Evolutionary conservation across 2,888 invertebrate species (phyloP).

Genomic region (Apodemia duryi): DNA sequence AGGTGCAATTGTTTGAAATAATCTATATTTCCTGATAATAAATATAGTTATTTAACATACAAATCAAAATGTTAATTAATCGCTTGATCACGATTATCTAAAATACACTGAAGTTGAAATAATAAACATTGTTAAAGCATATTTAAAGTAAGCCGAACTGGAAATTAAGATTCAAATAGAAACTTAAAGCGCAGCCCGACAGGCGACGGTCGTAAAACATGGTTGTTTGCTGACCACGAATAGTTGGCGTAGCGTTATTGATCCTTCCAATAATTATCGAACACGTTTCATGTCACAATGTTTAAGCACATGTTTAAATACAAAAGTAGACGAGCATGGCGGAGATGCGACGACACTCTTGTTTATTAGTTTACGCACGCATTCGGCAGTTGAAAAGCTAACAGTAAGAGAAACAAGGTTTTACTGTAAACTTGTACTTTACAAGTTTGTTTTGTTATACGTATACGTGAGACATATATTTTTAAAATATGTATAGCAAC

Average conservation of each 20-base stretch:
- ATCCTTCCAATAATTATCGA: slow-evolving; percentile 80
- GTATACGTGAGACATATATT: not conserved
- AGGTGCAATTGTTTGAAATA: no score
- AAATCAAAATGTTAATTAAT: not conserved
- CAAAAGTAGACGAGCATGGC: slow-evolving; percentile 64
- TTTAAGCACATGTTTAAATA: slow-evolving; percentile 68
- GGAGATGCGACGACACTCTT: slow-evolving; percentile 53
- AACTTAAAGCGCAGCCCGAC: slow-evolving; percentile 55
- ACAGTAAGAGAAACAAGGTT: slow-evolving; percentile 53
- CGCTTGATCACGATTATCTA: slow-evolving; percentile 2
- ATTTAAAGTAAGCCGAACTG: slow-evolving; percentile 59
- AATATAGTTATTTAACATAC: not conserved
- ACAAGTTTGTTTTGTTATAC: not conserved
- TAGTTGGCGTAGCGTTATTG: slow-evolving; percentile 72
- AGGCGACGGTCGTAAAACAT: slow-evolving; percentile 65
- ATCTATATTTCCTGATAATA: no score
- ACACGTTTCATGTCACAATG: slow-evolving; percentile 77
- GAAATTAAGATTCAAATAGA: slow-evolving; percentile 74
- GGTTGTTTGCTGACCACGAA: slow-evolving; percentile 68
- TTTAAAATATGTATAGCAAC: not conserved
- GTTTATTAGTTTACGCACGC: slow-evolving; percentile 71
- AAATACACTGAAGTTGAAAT: slow-evolving; percentile 16
- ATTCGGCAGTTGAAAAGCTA: slow-evolving; percentile 73
- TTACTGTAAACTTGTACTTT: slow-evolving; percentile 25
- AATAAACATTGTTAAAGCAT: slow-evolving; percentile 36